phyloP scores from a whole-genome alignment of 1,140 invertebrate genomes.

The Psix sp. region DNA sequence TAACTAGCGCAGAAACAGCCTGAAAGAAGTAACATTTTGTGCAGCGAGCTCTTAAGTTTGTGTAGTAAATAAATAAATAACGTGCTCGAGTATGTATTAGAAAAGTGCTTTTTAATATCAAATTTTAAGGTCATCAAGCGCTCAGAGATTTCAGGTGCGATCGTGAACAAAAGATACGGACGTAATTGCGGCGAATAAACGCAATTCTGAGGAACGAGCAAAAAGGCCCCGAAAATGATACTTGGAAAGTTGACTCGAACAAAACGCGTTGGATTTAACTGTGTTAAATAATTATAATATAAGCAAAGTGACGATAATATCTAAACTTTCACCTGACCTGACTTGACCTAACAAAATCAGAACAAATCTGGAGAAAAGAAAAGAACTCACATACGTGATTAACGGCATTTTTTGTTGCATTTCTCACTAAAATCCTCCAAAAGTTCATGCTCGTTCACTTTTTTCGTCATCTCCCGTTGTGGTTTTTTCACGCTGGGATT shows the following conservation, averaged over 20 bases:
- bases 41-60: slow-evolving; percentile 4
- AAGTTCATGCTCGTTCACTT: too few species aligned
- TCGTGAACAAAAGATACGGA: too few species aligned
- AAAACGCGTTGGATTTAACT: background rate
- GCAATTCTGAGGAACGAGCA: too few species aligned
- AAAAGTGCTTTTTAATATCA: background rate
- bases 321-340: slow-evolving; percentile 44
- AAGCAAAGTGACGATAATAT: slow-evolving; percentile 31
- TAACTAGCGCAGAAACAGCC: slow-evolving; percentile 24
- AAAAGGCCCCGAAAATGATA: background rate
- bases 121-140: background rate
- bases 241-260: slow-evolving; percentile 4
- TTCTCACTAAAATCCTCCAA: too few species aligned
- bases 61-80: slow-evolving; percentile 15
- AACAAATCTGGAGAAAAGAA: slow-evolving; percentile 45
- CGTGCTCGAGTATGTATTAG: background rate
- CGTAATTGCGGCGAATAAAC: too few species aligned
- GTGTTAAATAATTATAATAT: slow-evolving; percentile 44
- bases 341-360: slow-evolving; percentile 35
- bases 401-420: too few species aligned
- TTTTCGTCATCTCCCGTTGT: too few species aligned
- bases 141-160: too few species aligned
- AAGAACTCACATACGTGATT: slow-evolving; percentile 26
- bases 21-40: slow-evolving; percentile 24
- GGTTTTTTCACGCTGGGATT: too few species aligned